phyloP scores from a whole-genome alignment of 2,113 vertebrate genomes.

The Dasyurus viverrinus region DNA sequence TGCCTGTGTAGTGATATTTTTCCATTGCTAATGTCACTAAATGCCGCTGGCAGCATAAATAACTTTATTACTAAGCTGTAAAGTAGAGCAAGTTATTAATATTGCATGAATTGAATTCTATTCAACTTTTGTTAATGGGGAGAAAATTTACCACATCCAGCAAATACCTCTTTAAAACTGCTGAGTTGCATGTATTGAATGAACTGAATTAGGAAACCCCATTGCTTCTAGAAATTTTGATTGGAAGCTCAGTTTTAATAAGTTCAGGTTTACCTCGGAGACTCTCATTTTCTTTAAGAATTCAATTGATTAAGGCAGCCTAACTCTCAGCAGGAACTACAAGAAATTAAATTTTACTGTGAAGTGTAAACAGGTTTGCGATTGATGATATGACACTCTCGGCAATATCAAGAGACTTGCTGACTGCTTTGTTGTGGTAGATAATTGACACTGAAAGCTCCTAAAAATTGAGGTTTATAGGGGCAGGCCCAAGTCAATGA shows the following conservation, averaged over 20 bases:
- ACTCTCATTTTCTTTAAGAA: slow-evolving; percentile 64
- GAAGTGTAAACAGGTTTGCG: slow-evolving; percentile 34
- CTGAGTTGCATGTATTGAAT: slow-evolving; percentile 44
- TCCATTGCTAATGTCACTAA: slow-evolving; percentile 53
- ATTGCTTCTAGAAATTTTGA: slow-evolving; percentile 57
- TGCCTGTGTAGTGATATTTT: slow-evolving; percentile 5
- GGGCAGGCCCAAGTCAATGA: slow-evolving; percentile 12
- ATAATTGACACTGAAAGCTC: slow-evolving; percentile 62
- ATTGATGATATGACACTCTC: slow-evolving; percentile 16
- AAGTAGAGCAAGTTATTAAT: slow-evolving; percentile 72
- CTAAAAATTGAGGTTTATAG: slow-evolving; percentile 56
- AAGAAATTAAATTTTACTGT: slow-evolving; percentile 67
- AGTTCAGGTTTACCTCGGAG: slow-evolving; percentile 62
- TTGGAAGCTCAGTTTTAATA: slow-evolving; percentile 61
- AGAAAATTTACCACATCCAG: slow-evolving; percentile 45
- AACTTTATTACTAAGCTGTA: slow-evolving; percentile 67
- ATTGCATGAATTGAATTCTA: slow-evolving; percentile 68
- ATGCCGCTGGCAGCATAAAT: slow-evolving; percentile 63
- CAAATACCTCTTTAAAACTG: slow-evolving; percentile 62
- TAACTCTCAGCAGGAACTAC: slow-evolving; percentile 52
- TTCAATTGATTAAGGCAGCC: slow-evolving; percentile 57
- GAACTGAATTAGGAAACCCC: slow-evolving; percentile 46
- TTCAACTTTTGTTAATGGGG: slow-evolving; percentile 58
- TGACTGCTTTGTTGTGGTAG: slow-evolving; percentile 44
- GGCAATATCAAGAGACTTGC: slow-evolving; percentile 32